A percentile compares a stretch with the other conserved stretches of the same genome.
Evolutionary conservation across 2,797 vertebrate genomes (phyloP).

Genomic region (Chelonia mydas): DNA sequence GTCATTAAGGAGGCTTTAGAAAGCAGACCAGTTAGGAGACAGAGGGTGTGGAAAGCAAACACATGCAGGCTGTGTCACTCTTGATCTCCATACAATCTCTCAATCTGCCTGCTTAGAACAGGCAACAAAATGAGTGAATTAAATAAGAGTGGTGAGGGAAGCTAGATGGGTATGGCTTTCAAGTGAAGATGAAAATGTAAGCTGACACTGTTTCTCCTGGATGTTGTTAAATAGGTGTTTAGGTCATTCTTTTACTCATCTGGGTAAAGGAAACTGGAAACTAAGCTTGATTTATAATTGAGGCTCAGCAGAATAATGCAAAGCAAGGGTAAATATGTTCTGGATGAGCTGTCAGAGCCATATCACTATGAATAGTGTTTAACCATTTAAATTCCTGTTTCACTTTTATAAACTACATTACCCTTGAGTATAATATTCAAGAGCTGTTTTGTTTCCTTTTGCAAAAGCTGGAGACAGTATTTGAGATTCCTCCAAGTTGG

Average conservation of each 20-base stretch:
- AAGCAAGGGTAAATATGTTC: background rate
- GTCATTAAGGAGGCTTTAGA: background rate
- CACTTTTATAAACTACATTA: background rate
- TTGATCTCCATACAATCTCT: background rate
- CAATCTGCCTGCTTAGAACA: background rate
- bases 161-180: background rate
- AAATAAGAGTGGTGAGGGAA: background rate
- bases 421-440: background rate
- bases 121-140: background rate
- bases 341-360: background rate
- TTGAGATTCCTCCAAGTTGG: background rate
- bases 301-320: background rate
- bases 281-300: background rate
- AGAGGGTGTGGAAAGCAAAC: background rate
- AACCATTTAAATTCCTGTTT: background rate
- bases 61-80: background rate
- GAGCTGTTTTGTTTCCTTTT: conserved; percentile 4
- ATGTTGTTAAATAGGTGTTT: background rate
- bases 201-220: background rate
- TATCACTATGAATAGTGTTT: background rate
- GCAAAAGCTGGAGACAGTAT: background rate
- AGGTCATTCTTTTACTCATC: background rate
- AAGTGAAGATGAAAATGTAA: background rate
- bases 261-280: background rate
- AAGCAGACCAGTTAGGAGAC: background rate